Evolutionary conservation across 2,797 vertebrate species (phyloP), one percentile per base, ranked within the genome.

Genomic region (Percopsis omiscomaycus): DNA sequence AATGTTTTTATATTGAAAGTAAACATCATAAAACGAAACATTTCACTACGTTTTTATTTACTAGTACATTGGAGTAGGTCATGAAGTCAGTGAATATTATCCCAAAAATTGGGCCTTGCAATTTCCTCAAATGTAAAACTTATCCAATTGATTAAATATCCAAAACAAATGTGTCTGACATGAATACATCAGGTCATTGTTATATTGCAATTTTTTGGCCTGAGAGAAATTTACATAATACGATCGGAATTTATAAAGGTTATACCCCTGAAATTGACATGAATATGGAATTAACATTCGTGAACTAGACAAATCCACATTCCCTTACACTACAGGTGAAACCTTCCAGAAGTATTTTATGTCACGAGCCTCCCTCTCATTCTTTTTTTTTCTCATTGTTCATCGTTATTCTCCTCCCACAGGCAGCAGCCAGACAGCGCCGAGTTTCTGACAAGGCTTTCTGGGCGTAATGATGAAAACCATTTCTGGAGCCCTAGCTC

Each of bases 381-480:
- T n/a, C 29, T 55, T 55, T 14, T 32, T 62, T 64, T 71, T 70
- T 72, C 66, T 77, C 61, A 68, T 74, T 78, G 61, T 80, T 83
- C 75, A 68, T 80, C 80, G 69, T 82, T 74, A 66, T 79, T 82
- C 69, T 64, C 62, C 63, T 65, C 68, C 66, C 65, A 65, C 64
- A 65, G 69, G 66, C 65, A 30, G 66, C 64, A 1, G 64, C 69
- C 79, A 66, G 81, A 77, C 82, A 60, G 69, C 68, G 65, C 61
- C 5, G 44, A 45, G 57, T 71, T 32, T 73, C 74, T 71, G 74
- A 80, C 78, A 67, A 65, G 73, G 58, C 61, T 80, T 74, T 73
- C 45, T 48, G 30, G 51, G 66, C 72, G 69, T 78, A 73, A 82
- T 80, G 79, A 84, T 74, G 74, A 81, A 62, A 80, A 85, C 71